Evolutionary conservation across 2,113 vertebrate species (phyloP).

Genomic region (Glaucidium brasilianum): DNA sequence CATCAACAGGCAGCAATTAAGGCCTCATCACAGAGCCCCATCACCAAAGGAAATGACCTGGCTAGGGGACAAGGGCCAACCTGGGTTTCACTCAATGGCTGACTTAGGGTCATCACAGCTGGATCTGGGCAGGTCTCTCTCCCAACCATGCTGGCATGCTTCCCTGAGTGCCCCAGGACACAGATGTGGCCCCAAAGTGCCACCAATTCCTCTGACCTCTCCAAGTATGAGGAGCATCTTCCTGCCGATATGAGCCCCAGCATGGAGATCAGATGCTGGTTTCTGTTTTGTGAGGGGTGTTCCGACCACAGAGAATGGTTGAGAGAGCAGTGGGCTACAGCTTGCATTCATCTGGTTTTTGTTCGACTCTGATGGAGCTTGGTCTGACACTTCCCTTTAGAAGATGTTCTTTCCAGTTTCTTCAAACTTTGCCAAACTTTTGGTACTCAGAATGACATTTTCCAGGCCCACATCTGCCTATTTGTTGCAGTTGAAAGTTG

Average conservation of each 20-base stretch:
- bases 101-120: neutral
- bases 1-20: neutral
- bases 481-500: neutral
- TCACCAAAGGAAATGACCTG: neutral
- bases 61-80: neutral
- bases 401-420: neutral
- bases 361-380: fast-evolving
- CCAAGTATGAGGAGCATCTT: neutral
- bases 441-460: neutral
- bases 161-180: neutral
- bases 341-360: neutral
- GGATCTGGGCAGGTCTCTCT: neutral
- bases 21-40: neutral
- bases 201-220: neutral
- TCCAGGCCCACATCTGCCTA: neutral
- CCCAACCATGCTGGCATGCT: fast-evolving
- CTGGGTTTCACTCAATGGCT: neutral
- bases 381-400: neutral
- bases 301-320: neutral
- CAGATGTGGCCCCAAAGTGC: neutral
- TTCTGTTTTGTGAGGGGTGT: neutral
- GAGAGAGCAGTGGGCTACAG: neutral
- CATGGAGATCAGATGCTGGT: neutral
- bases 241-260: neutral
- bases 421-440: neutral